phyloP scores from a whole-genome alignment of 2,797 vertebrate genomes.

The Myotis myotis region DNA sequence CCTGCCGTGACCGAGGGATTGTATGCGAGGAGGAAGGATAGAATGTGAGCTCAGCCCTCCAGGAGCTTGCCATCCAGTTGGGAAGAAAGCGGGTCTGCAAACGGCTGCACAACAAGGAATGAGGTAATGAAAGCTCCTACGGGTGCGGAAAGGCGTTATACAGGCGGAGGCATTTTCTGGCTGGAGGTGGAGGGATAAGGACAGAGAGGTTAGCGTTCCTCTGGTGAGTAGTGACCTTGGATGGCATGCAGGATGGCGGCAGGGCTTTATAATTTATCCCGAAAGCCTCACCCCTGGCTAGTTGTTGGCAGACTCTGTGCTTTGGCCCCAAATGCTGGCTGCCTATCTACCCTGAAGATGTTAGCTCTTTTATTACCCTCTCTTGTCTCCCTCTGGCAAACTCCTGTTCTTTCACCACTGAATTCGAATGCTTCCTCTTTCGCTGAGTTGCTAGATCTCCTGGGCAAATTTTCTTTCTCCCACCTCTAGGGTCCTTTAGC shows the following conservation, averaged over 20 bases:
- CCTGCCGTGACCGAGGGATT: constrained; percentile 19
- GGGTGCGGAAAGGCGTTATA: neutral
- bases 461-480: neutral
- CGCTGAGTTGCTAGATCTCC: neutral
- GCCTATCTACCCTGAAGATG: neutral
- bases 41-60: neutral
- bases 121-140: neutral
- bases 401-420: neutral
- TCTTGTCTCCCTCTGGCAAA: neutral
- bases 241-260: neutral
- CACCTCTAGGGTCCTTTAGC: neutral
- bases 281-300: neutral
- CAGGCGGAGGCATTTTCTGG: neutral
- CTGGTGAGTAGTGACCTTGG: neutral
- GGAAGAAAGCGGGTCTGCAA: neutral
- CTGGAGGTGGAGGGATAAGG: neutral
- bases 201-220: neutral
- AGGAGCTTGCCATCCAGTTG: neutral
- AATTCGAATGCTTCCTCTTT: neutral
- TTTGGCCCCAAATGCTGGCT: neutral
- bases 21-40: neutral
- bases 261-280: neutral
- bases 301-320: neutral
- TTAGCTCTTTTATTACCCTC: neutral
- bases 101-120: neutral